Conservation (phyloP, 2,888 invertebrate genomes). For the Tribolium freemani region DNA sequence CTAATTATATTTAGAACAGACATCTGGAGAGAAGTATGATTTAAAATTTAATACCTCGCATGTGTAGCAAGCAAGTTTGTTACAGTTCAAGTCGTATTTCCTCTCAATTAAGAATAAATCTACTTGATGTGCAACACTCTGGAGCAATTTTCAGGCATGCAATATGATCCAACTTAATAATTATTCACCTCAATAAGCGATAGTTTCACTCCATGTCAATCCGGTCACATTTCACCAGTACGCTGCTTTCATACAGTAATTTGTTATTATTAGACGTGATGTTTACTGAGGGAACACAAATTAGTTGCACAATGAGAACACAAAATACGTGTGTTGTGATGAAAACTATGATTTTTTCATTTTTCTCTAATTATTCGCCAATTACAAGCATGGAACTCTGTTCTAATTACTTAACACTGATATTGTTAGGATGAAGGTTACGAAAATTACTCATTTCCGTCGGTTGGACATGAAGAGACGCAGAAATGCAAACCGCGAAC, state of each 20-base stretch:
- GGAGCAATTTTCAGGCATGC: constrained; percentile 10
- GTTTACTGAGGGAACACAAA: neutral
- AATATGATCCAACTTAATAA: constrained; percentile 13
- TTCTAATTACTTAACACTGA: constrained; percentile 14
- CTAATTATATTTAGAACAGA: neutral
- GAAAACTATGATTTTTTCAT: neutral
- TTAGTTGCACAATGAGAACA: neutral
- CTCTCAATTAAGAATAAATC: constrained; percentile 30
- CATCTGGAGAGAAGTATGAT: neutral
- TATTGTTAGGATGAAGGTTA: constrained; percentile 19
- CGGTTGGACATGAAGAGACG: neutral
- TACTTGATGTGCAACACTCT: neutral
- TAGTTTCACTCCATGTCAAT: constrained; percentile 16
- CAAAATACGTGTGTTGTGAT: neutral
- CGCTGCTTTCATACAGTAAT: constrained; percentile 19
- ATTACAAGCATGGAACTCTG: constrained; percentile 6
- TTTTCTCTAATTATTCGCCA: neutral
- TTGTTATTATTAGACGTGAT: constrained; percentile 12
- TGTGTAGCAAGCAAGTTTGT: neutral
- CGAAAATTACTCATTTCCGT: constrained; percentile 34
- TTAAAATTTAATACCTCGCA: neutral
- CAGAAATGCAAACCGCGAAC: neutral
- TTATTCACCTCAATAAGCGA: constrained; percentile 4
- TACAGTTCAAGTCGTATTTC: neutral
- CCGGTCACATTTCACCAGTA: constrained; percentile 2